Conservation (phyloP, 2,888 invertebrate species). For the Caenorhabditis sinica region DNA sequence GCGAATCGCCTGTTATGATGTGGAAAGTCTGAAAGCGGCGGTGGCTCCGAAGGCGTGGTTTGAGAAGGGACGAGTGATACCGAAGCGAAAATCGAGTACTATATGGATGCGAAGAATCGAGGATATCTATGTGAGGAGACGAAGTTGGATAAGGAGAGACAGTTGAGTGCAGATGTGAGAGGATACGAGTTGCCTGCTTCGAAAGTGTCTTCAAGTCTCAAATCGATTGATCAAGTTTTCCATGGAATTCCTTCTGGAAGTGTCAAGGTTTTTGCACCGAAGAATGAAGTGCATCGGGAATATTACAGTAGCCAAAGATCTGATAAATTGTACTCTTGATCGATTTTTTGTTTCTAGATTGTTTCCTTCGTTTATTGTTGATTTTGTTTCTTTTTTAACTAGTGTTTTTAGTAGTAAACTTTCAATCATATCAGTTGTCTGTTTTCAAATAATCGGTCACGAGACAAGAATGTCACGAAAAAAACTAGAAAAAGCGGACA, state of each 20-base stretch:
- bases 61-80: constrained; percentile 91
- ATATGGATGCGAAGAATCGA: constrained; percentile 89
- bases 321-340: constrained; percentile 49
- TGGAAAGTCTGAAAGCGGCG: constrained; percentile 87
- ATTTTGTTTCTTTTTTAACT: too few species aligned
- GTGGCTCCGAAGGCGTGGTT: constrained; percentile 91
- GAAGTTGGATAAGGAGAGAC: constrained; percentile 86
- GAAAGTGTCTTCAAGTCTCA: constrained; percentile 36
- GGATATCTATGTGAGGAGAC: constrained; percentile 95
- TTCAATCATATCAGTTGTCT: too few species aligned
- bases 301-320: constrained; percentile 67
- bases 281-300: constrained; percentile 69
- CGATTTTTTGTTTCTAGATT: too few species aligned
- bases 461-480: too few species aligned
- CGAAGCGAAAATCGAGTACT: constrained; percentile 90
- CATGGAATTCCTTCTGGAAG: constrained; percentile 79
- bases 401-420: too few species aligned
- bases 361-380: too few species aligned
- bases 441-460: too few species aligned
- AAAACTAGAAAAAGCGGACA: too few species aligned
- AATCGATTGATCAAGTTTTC: constrained; percentile 71
- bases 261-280: constrained; percentile 80
- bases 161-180: constrained; percentile 91
- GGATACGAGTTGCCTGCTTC: constrained; percentile 90
- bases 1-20: constrained; percentile 95